Conservation (phyloP, 2,113 vertebrate species). For the Hemiscyllium ocellatum region DNA sequence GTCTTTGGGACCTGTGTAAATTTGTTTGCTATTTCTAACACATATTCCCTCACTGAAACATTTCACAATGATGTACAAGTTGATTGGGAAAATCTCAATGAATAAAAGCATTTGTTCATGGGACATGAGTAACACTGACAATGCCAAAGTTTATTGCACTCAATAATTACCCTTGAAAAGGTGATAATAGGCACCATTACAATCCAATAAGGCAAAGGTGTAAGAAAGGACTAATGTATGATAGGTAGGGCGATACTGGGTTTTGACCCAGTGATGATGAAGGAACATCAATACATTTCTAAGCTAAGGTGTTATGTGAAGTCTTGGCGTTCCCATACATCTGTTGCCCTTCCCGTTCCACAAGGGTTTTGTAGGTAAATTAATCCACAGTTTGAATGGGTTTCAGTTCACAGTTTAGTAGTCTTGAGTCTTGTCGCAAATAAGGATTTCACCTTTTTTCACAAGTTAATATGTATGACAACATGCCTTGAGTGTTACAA, state of each 20-base stretch:
- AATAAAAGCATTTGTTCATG: background rate
- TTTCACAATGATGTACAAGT: background rate
- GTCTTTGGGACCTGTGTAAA: background rate
- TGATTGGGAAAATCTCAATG: background rate
- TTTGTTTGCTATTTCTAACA: background rate
- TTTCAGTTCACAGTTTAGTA: background rate
- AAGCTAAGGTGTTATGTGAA: background rate
- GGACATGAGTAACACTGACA: background rate
- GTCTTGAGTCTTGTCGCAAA: background rate
- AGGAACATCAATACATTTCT: background rate
- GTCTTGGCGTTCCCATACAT: background rate
- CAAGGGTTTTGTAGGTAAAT: background rate
- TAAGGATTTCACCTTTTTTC: background rate
- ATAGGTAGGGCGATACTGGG: background rate
- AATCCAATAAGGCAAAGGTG: background rate
- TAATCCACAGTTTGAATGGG: background rate
- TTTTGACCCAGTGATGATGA: background rate
- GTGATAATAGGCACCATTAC: background rate
- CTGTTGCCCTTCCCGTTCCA: background rate
- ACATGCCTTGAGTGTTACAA: background rate
- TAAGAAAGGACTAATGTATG: background rate
- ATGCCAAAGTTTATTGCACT: background rate
- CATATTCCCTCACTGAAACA: background rate
- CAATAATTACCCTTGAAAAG: background rate
- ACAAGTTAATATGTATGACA: background rate